A percentile compares a stretch with the other conserved stretches of the same genome.
These are phyloP conservation scores for Phenganax marumi DNA, from an alignment of 92 coral and sea anemone genomes.

Conservation along the genomic window DNA sequence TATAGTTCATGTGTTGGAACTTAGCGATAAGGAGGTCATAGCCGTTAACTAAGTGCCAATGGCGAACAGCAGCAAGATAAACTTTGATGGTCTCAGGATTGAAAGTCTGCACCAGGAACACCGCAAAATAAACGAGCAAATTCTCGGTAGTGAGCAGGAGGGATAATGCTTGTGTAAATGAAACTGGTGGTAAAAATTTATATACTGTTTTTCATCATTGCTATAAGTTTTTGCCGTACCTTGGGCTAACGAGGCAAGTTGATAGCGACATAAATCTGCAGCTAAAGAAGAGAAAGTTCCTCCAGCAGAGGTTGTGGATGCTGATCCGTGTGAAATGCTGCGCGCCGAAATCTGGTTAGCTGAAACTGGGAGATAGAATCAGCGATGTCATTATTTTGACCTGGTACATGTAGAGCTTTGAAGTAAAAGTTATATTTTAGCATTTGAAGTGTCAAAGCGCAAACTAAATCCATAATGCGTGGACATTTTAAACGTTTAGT, in stretches of 20 bases:
- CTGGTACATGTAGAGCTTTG: constrained; percentile 26
- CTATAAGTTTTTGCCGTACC: constrained; percentile 49
- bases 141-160: constrained; percentile 2
- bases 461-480: constrained; percentile 28
- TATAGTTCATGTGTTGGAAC: constrained; percentile 27
- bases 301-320: constrained; percentile 48
- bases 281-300: constrained; percentile 40
- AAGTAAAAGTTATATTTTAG: constrained; percentile 3
- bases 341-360: constrained; percentile 48
- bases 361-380: constrained; percentile 61
- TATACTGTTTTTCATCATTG: constrained; percentile 48
- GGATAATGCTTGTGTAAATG: constrained; percentile 2
- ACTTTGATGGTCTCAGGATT: constrained; percentile 38
- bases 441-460: not conserved
- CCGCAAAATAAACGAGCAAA: not conserved
- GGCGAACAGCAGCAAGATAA: constrained; percentile 52
- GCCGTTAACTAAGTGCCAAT: constrained; percentile 42
- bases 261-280: constrained; percentile 46
- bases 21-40: constrained; percentile 35
- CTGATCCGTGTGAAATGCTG: constrained; percentile 51
- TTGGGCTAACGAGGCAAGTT: constrained; percentile 40
- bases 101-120: not conserved
- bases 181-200: constrained; percentile 43
- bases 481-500: constrained; percentile 34
- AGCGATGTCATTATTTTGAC: constrained; percentile 36